Evolutionary conservation across 2,797 vertebrate genomes (phyloP), one percentile per base, ranked within the genome.

Genomic region (Chaetodon trifasciatus): DNA sequence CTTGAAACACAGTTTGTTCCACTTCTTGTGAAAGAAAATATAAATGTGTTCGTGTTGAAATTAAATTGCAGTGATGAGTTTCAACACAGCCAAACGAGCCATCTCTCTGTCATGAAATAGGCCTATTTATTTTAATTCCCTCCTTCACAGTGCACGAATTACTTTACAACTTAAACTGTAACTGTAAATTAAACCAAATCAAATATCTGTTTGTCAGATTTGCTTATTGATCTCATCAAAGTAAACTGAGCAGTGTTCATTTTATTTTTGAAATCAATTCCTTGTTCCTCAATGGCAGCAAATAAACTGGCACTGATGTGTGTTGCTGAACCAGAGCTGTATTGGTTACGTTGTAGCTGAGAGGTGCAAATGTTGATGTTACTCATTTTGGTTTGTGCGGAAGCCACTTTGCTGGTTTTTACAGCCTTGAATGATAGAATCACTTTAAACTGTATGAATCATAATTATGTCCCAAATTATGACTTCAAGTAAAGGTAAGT

Each of bases 191-290:
- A n/a, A n/a, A n/a, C 19, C 53, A 56, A 70, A 56, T 67, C 42
- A 24, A 37, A 17, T 6, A n/a, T 49, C 4, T 65, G 10, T 55
- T 11, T 28, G 6, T 65, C 2, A 75, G 16, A 32, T 23, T 47
- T 58, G 4, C 39, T n/a, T 21, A 17, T 82, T 56, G 64, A 64
- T 82, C 68, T 57, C 42, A 49, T 42, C 49, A 39, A 49, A 69
- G 44, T 50, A 78, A 84, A 52, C 40, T 23, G n/a, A 65, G 24
- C 53, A 60, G 35, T 23, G 3, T 32, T 70, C 3, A 17, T 32
- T 58, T 72, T 56, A 50, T 52, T 62, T 78, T 71, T 70, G 5
- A 74, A 73, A 76, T 71, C 9, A 55, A 24, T 42, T 81, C 24
- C 68, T 62, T 69, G 40, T 68, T 76, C 9, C 32, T 68, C 56